Percentiles rank a stretch among this genome's conserved stretches.
phyloP scores from a whole-genome alignment of 2,888 invertebrate species.

The Eudiplozoon nipponicum region DNA sequence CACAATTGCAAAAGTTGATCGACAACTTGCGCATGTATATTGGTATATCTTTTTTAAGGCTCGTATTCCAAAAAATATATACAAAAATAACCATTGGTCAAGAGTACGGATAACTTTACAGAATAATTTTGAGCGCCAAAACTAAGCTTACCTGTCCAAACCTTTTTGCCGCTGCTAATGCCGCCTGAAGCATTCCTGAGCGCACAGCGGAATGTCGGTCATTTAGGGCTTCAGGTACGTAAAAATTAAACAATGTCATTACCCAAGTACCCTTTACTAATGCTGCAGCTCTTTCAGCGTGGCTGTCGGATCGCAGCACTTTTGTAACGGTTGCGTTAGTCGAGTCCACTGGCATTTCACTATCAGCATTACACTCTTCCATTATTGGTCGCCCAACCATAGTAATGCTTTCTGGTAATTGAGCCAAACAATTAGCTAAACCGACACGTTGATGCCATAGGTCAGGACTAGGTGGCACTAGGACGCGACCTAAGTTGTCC shows the following conservation, averaged over 20 bases:
- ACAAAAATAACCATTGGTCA: too few species aligned
- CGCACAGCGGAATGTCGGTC: constrained; percentile 51
- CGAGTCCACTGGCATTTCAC: too few species aligned
- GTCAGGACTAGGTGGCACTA: neutral
- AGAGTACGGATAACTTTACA: too few species aligned
- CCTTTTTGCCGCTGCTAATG: neutral
- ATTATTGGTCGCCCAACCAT: too few species aligned
- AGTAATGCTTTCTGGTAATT: neutral
- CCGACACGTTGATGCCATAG: neutral
- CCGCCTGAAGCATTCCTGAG: constrained; percentile 42
- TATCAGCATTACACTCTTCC: too few species aligned
- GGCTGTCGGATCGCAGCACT: neutral
- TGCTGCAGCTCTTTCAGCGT: too few species aligned
- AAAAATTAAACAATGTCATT: constrained; percentile 21
- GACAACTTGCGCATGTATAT: too few species aligned
- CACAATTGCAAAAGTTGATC: too few species aligned
- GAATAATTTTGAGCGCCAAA: too few species aligned
- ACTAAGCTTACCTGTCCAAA: too few species aligned
- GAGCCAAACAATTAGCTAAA: neutral
- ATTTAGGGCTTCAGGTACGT: constrained; percentile 47
- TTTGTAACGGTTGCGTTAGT: neutral
- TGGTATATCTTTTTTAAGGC: too few species aligned
- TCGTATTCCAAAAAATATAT: too few species aligned
- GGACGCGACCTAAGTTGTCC: neutral
- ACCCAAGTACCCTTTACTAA: neutral